Conservation (phyloP, 2,888 invertebrate genomes). For the Phorcus lineatus region DNA sequence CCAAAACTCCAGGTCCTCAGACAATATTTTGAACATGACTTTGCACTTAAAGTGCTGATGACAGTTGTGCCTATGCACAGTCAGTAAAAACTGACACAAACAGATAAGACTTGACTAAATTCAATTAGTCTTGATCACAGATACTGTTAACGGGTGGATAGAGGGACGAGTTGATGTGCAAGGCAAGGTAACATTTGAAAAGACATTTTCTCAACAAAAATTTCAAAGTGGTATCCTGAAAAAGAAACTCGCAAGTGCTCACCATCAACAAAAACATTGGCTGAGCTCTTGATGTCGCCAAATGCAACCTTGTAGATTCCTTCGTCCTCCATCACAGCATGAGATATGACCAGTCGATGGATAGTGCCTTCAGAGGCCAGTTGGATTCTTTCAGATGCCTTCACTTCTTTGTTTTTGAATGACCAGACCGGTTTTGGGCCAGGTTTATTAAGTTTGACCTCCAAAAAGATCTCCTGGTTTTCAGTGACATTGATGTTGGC, state of each 20-base stretch:
- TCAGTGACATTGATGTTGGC: conserved; percentile 62
- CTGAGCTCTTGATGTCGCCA: conserved; percentile 82
- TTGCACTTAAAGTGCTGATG: too few relatives aligned
- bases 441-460: conserved; percentile 68
- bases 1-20: too few relatives aligned
- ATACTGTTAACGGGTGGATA: too few relatives aligned
- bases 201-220: not conserved
- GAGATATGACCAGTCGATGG: conserved; percentile 63
- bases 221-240: not conserved
- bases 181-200: not conserved
- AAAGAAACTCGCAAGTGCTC: conserved; percentile 30
- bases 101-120: not conserved
- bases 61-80: not conserved
- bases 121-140: too few relatives aligned
- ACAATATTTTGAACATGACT: too few relatives aligned
- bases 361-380: conserved; percentile 81
- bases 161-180: too few relatives aligned
- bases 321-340: conserved; percentile 74
- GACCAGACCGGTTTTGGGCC: conserved; percentile 67
- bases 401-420: conserved; percentile 82
- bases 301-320: conserved; percentile 88
- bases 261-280: conserved; percentile 86
- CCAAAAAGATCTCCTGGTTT: conserved; percentile 65
- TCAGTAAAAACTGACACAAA: not conserved
- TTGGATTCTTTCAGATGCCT: conserved; percentile 87